These are phyloP conservation scores for Leptopilina myrica DNA, from an alignment of 2,888 invertebrate species.

Conservation along the genomic window DNA sequence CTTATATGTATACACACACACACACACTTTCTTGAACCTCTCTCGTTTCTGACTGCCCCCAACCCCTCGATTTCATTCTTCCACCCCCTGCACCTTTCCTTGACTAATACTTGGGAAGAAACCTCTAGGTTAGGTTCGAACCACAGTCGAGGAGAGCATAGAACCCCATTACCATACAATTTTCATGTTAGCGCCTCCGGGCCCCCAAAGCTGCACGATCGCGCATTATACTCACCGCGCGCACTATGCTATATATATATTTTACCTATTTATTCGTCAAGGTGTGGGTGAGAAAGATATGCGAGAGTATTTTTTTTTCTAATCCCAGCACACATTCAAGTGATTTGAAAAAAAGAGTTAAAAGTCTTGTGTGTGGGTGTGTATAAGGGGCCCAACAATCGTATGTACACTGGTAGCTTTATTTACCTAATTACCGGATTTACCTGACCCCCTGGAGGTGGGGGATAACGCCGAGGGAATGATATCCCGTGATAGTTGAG, in stretches of 20 bases:
- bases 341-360: background rate
- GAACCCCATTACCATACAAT: conserved; percentile 73
- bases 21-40: conserved; percentile 3
- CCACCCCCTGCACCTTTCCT: conserved; percentile 20
- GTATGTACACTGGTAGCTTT: conserved; percentile 35
- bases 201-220: conserved; percentile 71
- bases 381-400: background rate
- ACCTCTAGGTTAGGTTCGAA: conserved; percentile 60
- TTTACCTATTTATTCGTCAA: background rate
- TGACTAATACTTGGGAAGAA: conserved; percentile 54
- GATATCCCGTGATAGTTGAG: conserved; percentile 35
- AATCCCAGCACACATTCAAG: background rate
- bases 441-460: conserved; percentile 17
- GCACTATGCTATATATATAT: conserved; percentile 37
- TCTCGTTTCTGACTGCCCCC: conserved; percentile 13
- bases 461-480: conserved; percentile 22
- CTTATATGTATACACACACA: background rate
- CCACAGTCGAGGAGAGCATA: conserved; percentile 58
- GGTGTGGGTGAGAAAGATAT: conserved; percentile 9
- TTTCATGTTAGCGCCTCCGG: conserved; percentile 74
- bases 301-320: background rate
- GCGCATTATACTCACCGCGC: conserved; percentile 68
- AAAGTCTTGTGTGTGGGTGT: background rate
- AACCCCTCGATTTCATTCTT: background rate
- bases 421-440: conserved; percentile 39